Evolutionary conservation across 2,797 vertebrate genomes (phyloP).

Genomic region (Falco novaeseelandiae): DNA sequence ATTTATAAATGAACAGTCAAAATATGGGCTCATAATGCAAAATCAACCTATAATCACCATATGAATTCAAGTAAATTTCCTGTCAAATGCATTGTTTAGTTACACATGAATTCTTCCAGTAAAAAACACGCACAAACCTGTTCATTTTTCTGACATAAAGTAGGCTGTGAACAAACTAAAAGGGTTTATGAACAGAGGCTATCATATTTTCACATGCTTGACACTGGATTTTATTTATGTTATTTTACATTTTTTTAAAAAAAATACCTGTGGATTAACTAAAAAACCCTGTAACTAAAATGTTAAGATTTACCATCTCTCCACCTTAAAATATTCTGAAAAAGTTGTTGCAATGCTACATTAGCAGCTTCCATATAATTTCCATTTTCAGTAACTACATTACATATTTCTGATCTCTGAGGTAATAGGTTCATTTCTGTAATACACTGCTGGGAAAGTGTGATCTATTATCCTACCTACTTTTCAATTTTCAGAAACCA

Average conservation of each 20-base stretch:
- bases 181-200: neutral
- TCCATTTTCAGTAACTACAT: neutral
- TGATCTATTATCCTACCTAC: neutral
- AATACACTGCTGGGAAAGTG: neutral
- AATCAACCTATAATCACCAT: neutral
- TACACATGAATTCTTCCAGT: neutral
- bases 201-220: neutral
- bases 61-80: neutral
- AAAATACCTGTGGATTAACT: neutral
- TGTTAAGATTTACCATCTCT: neutral
- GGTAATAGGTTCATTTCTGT: neutral
- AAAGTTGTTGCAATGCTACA: neutral
- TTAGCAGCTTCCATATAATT: neutral
- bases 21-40: neutral
- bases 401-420: neutral
- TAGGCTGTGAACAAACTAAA: neutral
- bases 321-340: neutral
- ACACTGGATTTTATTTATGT: neutral
- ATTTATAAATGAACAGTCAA: neutral
- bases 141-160: neutral
- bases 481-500: neutral
- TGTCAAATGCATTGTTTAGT: neutral
- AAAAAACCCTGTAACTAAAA: neutral
- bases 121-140: neutral
- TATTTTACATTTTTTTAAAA: rapidly evolving